Evolutionary conservation across 2,797 vertebrate genomes (phyloP).

Genomic region (Pangasius djambal): DNA sequence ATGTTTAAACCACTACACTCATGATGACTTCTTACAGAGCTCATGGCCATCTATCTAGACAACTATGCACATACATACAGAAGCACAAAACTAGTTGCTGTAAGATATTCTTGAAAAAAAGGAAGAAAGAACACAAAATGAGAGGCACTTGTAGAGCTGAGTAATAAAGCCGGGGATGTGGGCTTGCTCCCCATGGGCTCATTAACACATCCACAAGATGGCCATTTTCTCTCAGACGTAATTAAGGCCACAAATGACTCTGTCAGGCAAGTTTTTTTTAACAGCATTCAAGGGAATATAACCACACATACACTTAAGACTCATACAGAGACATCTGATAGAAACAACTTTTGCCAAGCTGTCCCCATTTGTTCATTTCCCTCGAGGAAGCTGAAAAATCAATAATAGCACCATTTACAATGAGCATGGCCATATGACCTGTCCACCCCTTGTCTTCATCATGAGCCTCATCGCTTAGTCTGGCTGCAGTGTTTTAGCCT

Average conservation of each 20-base stretch:
- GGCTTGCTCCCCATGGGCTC: constrained; percentile 40
- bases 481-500: constrained; percentile 49
- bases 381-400: constrained; percentile 71
- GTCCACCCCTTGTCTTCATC: constrained; percentile 76
- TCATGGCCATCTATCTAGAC: not conserved
- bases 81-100: not conserved
- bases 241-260: constrained; percentile 60
- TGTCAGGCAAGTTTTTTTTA: constrained; percentile 53
- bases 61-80: not conserved
- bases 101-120: constrained; percentile 12
- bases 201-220: constrained; percentile 56
- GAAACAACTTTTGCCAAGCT: constrained; percentile 67
- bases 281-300: constrained; percentile 54
- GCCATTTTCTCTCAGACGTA: constrained; percentile 60
- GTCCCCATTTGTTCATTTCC: constrained; percentile 66
- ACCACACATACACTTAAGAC: constrained; percentile 38
- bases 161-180: constrained; percentile 43
- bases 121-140: constrained; percentile 6
- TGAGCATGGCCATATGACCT: constrained; percentile 71
- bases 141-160: constrained; percentile 43
- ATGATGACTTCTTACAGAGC: not conserved
- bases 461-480: constrained; percentile 61
- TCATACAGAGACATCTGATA: constrained; percentile 57
- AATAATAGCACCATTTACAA: constrained; percentile 76
- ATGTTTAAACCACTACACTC: not conserved